Conservation (phyloP, 2,113 vertebrate genomes). For the Pachypanchax playfairii region DNA sequence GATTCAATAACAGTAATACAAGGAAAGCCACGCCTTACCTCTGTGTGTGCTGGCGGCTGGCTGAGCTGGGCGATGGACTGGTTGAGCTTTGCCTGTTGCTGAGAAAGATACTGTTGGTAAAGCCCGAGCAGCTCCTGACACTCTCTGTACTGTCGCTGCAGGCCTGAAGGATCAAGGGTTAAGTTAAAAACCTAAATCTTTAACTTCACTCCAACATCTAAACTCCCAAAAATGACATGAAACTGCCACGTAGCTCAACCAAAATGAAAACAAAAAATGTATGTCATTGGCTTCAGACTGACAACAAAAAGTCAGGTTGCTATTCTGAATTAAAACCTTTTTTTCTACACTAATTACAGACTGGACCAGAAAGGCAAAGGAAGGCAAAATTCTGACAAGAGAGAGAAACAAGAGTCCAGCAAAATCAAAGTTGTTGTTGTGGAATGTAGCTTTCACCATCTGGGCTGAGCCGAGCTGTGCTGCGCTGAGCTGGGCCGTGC, state of each 20-base stretch:
- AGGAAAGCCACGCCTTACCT: conserved; percentile 83
- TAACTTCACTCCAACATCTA: conserved; percentile 3
- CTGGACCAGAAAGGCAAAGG: conserved; percentile 33
- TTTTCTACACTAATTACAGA: conserved; percentile 44
- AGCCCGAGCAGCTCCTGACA: conserved; percentile 94
- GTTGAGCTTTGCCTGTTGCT: conserved; percentile 91
- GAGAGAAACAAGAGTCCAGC: conserved; percentile 44
- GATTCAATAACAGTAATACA: background rate
- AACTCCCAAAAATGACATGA: background rate
- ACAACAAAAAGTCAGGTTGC: too few relatives aligned
- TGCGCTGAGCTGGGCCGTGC: conserved; percentile 68
- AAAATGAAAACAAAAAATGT: conserved; percentile 12
- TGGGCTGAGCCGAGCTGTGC: conserved; percentile 72
- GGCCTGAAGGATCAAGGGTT: conserved; percentile 82
- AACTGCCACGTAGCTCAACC: background rate
- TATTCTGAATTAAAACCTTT: conserved; percentile 47
- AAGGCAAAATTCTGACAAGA: conserved; percentile 41
- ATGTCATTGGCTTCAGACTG: conserved; percentile 26
- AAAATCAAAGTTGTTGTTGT: conserved; percentile 72
- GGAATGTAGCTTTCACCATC: conserved; percentile 73
- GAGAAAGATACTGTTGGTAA: conserved; percentile 95
- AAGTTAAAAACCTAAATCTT: conserved; percentile 74
- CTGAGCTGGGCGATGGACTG: conserved; percentile 85
- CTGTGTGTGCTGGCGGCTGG: conserved; percentile 75
- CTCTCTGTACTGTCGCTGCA: conserved; percentile 94